Evolutionary conservation across 2,797 vertebrate species (phyloP), one percentile per base, ranked within the genome.

Genomic region (Coilia nasus): DNA sequence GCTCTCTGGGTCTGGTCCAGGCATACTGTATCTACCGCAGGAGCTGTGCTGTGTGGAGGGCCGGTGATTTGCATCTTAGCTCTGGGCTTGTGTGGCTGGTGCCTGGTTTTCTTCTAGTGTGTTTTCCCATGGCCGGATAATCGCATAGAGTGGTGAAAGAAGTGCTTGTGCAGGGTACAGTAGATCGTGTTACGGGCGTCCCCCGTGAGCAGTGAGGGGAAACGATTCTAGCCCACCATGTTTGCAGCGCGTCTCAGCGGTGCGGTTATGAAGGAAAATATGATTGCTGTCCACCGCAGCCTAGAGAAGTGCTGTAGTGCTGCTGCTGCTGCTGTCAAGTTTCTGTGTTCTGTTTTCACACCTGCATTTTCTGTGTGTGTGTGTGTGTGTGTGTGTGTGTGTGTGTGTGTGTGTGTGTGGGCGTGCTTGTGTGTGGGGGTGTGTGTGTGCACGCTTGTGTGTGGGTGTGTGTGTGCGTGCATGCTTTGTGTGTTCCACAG

Each of bases 401-500:
- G 60, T 28, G n/a, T 64, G n/a, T 25, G 60, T 25, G 60, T 5
- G 28, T 35, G 28, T 71, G 67, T 35, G 67, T 21, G 17, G 21
- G 35, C 44, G 71, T 78, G 71, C 21, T 31, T 21, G 71, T 25
- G 35, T 44, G 71, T 44, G 71, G 7, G 50, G 1, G 50, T 54
- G 14, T 54, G 50, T 12, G 3, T 25, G 17, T 23, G 28, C 23
- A 6, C 9, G 50, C 9, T 2, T 54, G 50, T 54, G 50, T 54
- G 50, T 54, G 50, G 2, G 50, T 54, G 50, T 54, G 50, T 14
- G 50, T 54, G 50, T 1, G 6, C 12, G 50, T 54, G 50, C 6
- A 6, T 54, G 50, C 50, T 54, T 9, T 54, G 6, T 54, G 50
- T 54, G 50, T 54, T 78, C 35, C 35, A 21, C 92, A 99, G 98